These are phyloP conservation scores for Colistium nudipinnis DNA, from an alignment of 2,113 vertebrate genomes.

Conservation along the genomic window DNA sequence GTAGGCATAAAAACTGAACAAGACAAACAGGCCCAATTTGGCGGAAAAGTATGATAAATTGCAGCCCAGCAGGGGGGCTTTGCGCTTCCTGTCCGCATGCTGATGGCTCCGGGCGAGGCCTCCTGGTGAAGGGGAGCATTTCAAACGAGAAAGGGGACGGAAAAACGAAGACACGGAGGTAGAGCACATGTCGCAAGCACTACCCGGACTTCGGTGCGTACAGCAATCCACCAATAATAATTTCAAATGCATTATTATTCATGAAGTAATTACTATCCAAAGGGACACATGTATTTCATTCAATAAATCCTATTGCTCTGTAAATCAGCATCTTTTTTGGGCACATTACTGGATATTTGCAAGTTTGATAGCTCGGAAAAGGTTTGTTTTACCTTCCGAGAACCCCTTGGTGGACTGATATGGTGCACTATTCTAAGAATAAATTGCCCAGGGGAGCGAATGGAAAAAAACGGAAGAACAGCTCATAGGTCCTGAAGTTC, in stretches of 20 bases:
- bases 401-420: neutral
- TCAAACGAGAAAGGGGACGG: neutral
- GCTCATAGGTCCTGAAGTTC: neutral
- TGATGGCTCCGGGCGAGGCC: constrained; percentile 1
- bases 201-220: too few species aligned
- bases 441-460: neutral
- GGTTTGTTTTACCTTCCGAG: neutral
- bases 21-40: constrained; percentile 42
- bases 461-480: neutral
- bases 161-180: too few species aligned
- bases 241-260: neutral
- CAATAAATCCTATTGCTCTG: neutral
- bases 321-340: neutral
- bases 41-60: constrained; percentile 45
- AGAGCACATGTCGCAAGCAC: too few species aligned
- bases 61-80: constrained; percentile 25
- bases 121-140: constrained; percentile 24
- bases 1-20: constrained; percentile 9
- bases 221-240: neutral
- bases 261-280: neutral
- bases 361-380: neutral
- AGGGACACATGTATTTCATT: neutral
- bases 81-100: constrained; percentile 12
- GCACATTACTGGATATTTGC: neutral
- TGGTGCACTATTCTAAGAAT: neutral